Evolutionary conservation across 2,888 invertebrate species (phyloP), one percentile per base, ranked within the genome.

Genomic region (Cecidostiba fungosa): DNA sequence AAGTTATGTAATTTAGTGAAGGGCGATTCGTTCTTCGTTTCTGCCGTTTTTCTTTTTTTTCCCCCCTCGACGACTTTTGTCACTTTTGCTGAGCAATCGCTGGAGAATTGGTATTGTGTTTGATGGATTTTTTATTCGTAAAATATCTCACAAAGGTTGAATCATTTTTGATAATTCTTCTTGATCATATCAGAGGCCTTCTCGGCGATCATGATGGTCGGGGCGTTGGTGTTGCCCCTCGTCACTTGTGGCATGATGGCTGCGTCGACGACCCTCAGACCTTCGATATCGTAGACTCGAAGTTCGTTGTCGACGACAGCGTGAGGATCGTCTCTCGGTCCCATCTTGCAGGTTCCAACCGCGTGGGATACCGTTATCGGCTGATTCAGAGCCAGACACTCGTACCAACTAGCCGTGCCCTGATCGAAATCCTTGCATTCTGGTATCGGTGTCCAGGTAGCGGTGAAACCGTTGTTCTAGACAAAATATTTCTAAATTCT

Each of bases 191-290:
- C 96, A 0, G 95, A 95, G 1, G 94, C 95, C 89, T 96, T 96
- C 92, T 96, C 96, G 0, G 95, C 96, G 78, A 96, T 95, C 96
- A 96, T 96, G 50, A 95, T 95, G 0, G 95, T 94, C 4, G 96
- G 95, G 0, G 95, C 95, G 88, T 95, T 95, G 0, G 95, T 95
- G 90, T 96, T 95, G 0, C 95, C 96, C 1, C 95, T 95, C 77
- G 95, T 94, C 5, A 96, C 94, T 84, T 94, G 93, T 0, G 96
- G 96, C 92, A 96, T 95, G 26, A 96, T 94, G 87, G 96, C 95
- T 70, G 95, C 95, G 90, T 96, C 96, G 6, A 94, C 95, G 5
- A 96, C 96, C 87, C 96, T 92, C 50, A 96, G 91, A 70, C 94
- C 94, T 36, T 93, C 92, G 12, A 96, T 92, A 0, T 96, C 96